Evolutionary conservation across 23 tunicate species (phyloP), one percentile per base, ranked within the genome.

Genomic region (Diplosoma virens): DNA sequence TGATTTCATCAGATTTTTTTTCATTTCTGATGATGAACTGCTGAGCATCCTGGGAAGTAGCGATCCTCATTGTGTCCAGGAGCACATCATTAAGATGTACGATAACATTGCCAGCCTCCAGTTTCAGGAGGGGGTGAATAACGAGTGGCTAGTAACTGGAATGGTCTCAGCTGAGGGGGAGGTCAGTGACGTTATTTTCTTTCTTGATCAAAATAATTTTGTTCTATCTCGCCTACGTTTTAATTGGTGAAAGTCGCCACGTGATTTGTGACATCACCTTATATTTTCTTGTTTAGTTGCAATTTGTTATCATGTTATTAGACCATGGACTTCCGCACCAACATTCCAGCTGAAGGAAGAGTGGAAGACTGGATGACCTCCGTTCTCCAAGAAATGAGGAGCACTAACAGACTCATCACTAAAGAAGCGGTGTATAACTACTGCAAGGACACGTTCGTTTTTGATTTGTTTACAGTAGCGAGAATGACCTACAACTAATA

Each of bases 281-380:
- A n/a, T n/a, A n/a, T n/a, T n/a, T n/a, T n/a, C n/a, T n/a, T n/a
- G n/a, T n/a, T n/a, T n/a, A n/a, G n/a, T n/a, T n/a, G n/a, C n/a
- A n/a, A n/a, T n/a, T n/a, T n/a, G n/a, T n/a, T n/a, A n/a, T n/a
- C n/a, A n/a, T n/a, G n/a, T 65, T 52, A 4, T 71, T 32, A 93
- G 98, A 66, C 64, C 3, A 94, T 94, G 99, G 81, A 88, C 37
- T 94, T 94, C 65, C 59, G 26, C 34, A 94, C 79, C 35, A 61
- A 83, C 53, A 84, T 94, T 33, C 88, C 90, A 17, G 99, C 99
- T 7, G 99, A 94, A 48, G 99, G 99, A n/a, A 82, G 99, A 76
- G 99, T 95, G 2, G 99, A 95, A 79, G 99, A 95, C 36, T 95
- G 99, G 99, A 89, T 95, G 96, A 89, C 96, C 17, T 75, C 85